These are phyloP conservation scores for Odontophorus gujanensis DNA, from an alignment of 2,113 vertebrate species.

Conservation along the genomic window DNA sequence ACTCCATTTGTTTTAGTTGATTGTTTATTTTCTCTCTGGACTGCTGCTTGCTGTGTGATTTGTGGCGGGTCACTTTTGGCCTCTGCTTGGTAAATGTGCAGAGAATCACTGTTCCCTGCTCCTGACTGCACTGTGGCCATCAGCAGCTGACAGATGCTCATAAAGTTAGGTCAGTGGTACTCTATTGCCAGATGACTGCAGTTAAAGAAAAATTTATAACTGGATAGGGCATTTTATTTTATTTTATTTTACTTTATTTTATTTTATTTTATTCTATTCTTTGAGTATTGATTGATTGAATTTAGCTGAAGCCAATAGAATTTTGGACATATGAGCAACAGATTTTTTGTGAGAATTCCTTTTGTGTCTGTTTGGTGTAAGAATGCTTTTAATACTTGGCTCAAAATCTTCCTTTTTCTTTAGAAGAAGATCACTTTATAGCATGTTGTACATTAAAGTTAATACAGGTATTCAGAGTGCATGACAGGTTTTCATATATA, in stretches of 20 bases:
- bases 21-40: background rate
- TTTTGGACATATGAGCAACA: conserved; percentile 70
- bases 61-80: background rate
- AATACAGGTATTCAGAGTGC: conserved; percentile 16
- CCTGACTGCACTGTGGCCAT: background rate
- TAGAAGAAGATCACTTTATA: background rate
- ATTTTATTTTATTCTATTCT: background rate
- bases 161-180: conserved; percentile 63
- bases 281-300: conserved; percentile 73
- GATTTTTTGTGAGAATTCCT: conserved; percentile 68
- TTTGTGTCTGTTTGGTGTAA: conserved; percentile 60
- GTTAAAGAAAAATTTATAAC: conserved; percentile 68
- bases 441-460: conserved; percentile 6
- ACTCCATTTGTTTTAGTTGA: background rate
- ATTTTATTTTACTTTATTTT: background rate
- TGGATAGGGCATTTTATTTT: background rate
- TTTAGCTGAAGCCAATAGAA: conserved; percentile 68
- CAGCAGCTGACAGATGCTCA: conserved; percentile 21
- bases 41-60: background rate
- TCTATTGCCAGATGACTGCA: conserved; percentile 63
- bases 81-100: background rate
- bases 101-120: background rate
- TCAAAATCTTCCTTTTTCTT: conserved; percentile 4
- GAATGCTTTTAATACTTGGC: conserved; percentile 77
- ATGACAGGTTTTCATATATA: background rate